These are phyloP conservation scores for Gadus macrocephalus DNA, from an alignment of 2,113 vertebrate species.

Conservation along the genomic window DNA sequence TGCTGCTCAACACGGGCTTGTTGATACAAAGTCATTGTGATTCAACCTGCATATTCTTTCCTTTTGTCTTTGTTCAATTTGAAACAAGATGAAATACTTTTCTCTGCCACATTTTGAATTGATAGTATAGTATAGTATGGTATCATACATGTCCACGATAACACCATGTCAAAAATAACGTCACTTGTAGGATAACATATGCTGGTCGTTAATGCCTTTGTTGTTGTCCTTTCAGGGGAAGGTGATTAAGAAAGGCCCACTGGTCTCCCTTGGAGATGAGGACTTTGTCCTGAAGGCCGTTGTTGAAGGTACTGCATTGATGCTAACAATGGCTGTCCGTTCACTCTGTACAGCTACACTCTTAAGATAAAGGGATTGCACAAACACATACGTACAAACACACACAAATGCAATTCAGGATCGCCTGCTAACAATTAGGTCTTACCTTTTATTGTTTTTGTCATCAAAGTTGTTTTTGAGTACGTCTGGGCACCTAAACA, in stretches of 20 bases:
- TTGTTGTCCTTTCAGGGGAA: constrained; percentile 50
- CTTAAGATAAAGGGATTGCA: neutral
- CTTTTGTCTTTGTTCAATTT: too few relatives aligned
- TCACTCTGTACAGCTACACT: neutral
- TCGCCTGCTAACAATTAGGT: too few relatives aligned
- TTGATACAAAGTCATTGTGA: too few relatives aligned
- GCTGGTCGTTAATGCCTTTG: neutral
- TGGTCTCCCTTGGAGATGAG: constrained; percentile 42
- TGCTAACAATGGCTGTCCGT: neutral
- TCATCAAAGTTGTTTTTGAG: too few relatives aligned
- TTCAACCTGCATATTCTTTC: too few relatives aligned
- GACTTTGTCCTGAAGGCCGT: constrained; percentile 59
- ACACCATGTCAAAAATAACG: neutral
- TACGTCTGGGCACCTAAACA: too few relatives aligned
- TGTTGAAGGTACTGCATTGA: constrained; percentile 25
- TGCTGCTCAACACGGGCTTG: neutral
- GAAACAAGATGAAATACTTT: too few relatives aligned
- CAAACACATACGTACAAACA: too few relatives aligned
- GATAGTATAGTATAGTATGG: neutral
- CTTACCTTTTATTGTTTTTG: too few relatives aligned
- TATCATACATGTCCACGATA: neutral
- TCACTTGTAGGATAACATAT: too few relatives aligned
- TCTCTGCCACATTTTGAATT: neutral
- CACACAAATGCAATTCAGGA: too few relatives aligned
- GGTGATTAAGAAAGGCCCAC: constrained; percentile 62